Conservation (phyloP, 2,113 vertebrate species). For the Clarias batrachus region DNA sequence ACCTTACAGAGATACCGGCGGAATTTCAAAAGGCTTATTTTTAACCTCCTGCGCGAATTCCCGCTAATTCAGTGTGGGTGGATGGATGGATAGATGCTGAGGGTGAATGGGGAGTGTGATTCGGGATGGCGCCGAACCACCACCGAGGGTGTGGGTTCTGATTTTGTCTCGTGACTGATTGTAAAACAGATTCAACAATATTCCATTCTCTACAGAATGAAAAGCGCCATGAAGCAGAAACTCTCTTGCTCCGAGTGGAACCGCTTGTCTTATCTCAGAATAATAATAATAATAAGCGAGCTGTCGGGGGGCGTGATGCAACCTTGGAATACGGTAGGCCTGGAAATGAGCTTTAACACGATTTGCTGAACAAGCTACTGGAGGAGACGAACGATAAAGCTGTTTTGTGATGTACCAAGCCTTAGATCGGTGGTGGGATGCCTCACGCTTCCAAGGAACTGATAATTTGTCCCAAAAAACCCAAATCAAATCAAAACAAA, state of each 20-base stretch:
- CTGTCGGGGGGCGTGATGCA: not conserved
- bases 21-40: constrained; percentile 76
- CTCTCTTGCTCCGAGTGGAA: not conserved
- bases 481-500: not conserved
- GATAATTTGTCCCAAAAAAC: not conserved
- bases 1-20: constrained; percentile 77
- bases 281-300: constrained; percentile 15
- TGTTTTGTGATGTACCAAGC: not conserved
- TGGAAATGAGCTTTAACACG: not conserved
- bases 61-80: constrained; percentile 51
- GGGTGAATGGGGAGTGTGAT: not conserved
- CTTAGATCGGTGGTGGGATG: constrained; percentile 14
- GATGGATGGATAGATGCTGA: not conserved
- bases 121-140: constrained; percentile 18
- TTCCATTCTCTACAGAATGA: not conserved
- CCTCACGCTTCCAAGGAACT: not conserved
- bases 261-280: not conserved
- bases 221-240: not conserved
- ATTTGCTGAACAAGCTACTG: constrained; percentile 35
- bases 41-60: constrained; percentile 59
- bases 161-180: constrained; percentile 1
- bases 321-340: not conserved
- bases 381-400: constrained; percentile 12
- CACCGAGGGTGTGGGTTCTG: constrained; percentile 5
- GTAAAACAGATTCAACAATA: not conserved